Percentiles rank a stretch among this genome's conserved stretches.
These are phyloP conservation scores for Chrysolina americana DNA, from an alignment of 2,888 invertebrate genomes.

Conservation along the genomic window DNA sequence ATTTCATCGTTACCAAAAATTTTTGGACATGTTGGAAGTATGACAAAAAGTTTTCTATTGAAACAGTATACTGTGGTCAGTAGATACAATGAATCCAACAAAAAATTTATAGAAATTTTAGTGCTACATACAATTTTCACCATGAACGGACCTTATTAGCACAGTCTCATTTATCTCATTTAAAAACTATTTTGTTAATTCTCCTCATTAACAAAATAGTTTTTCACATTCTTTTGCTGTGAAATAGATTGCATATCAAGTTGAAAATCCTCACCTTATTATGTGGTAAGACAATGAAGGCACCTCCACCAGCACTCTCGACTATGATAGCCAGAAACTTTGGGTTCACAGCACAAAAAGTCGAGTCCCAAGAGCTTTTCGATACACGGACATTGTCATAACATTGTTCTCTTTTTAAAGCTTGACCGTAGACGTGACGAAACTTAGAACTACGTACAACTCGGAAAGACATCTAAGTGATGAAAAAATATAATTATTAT, in stretches of 20 bases:
- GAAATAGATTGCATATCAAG: not conserved
- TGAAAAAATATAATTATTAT: slow-evolving; percentile 31
- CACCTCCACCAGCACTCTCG: slow-evolving; percentile 96
- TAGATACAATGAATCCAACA: no score
- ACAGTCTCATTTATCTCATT: no score
- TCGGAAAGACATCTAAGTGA: slow-evolving; percentile 90
- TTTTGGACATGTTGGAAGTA: no score
- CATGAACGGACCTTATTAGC: no score
- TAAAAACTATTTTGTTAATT: no score
- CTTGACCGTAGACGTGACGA: slow-evolving; percentile 94
- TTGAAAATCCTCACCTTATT: slow-evolving; percentile 80
- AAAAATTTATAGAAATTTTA: no score
- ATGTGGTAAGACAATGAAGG: slow-evolving; percentile 94
- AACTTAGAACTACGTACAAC: slow-evolving; percentile 98
- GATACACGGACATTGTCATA: slow-evolving; percentile 98
- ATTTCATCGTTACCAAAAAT: no score
- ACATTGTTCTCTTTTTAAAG: slow-evolving; percentile 95
- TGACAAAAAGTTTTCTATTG: no score
- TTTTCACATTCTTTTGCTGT: no score
- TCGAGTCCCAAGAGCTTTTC: slow-evolving; percentile 98
- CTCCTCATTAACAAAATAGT: no score
- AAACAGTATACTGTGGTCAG: no score
- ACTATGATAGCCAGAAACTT: slow-evolving; percentile 98
- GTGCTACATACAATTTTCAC: no score
- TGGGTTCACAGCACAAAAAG: slow-evolving; percentile 98